These are phyloP conservation scores for Drosophila sechellia DNA, from an alignment of 1,140 invertebrate genomes.

Conservation along the genomic window DNA sequence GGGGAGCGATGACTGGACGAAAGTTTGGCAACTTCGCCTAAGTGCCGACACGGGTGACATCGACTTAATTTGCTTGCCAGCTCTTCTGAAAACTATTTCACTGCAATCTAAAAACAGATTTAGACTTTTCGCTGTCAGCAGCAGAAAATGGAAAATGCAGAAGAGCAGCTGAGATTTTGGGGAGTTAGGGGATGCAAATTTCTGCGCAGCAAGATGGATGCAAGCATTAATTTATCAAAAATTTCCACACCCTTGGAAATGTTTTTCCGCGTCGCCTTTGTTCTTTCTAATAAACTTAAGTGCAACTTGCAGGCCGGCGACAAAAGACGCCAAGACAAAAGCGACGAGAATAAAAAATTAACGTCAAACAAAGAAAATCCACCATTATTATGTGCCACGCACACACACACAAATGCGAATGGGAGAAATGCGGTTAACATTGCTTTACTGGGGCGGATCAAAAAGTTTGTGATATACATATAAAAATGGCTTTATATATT, in stretches of 20 bases:
- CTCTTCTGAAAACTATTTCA: constrained; percentile 55
- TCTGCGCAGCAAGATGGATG: constrained; percentile 69
- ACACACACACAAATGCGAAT: constrained; percentile 35
- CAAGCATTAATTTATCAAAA: constrained; percentile 71
- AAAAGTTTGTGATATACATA: constrained; percentile 27
- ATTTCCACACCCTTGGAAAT: constrained; percentile 42
- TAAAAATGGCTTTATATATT: too few species aligned
- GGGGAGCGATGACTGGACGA: constrained; percentile 60
- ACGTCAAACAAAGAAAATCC: constrained; percentile 83
- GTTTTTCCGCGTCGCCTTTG: constrained; percentile 41
- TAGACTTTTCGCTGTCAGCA: constrained; percentile 31
- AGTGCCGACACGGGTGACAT: constrained; percentile 72
- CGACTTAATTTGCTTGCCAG: constrained; percentile 57
- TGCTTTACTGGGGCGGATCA: constrained; percentile 20
- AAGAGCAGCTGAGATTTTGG: constrained; percentile 14
- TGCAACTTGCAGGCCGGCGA: constrained; percentile 62
- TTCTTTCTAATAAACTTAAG: constrained; percentile 81
- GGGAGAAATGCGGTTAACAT: constrained; percentile 24
- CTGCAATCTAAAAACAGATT: constrained; percentile 75
- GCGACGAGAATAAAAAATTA: constrained; percentile 78
- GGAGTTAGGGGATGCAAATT: constrained; percentile 62
- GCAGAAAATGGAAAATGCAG: constrained; percentile 8
- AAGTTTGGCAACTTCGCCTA: constrained; percentile 52
- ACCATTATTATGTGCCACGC: constrained; percentile 83
- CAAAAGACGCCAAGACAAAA: constrained; percentile 66